Base-by-base conservation (phyloP, 1,140 invertebrate genomes). In the Sitophilus oryzae region DNA sequence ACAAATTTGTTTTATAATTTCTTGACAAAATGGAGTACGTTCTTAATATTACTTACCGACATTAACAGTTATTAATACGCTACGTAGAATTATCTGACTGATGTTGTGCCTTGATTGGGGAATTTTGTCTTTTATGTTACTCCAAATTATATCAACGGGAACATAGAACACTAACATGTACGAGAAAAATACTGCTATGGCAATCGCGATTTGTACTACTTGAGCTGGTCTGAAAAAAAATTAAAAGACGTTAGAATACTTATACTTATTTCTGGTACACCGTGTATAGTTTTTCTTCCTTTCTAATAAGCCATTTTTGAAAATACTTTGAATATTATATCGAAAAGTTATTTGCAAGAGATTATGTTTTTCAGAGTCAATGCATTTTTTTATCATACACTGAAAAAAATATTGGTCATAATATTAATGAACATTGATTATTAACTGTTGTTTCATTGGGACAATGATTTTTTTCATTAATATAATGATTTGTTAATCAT, bases 151-250 rank as follows among this genome's bases (percentile, higher is more conserved):
- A 51, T 88, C 83, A 63, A 83, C 79, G 8, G 93, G 89, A 0
- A 98, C 91, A 68, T 89, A 93, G 62, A 91, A 88, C 73, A 97
- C 93, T 1, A 98, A 77, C 5, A 86, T 85, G 68, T 90, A 96
- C 0, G 89, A 89, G 47, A 95, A 83, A 53, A 91, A 85, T 54
- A 96, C 91, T 0, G 91, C 86, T 2, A 91, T 46, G 0, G 89
- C 86, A 74, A 96, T 94, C 50, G 90, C 74, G 0, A 92, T 63
- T 71, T 91, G 88, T 1, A 91, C 89, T 4, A 76, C 68, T 70
- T 91, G 81, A 25, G 84, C 89, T 40, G 86, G 68, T 30, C 76
- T 81, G 65, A 22, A 74, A 77, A 41, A 52, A 34, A 51, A 30
- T 30, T 30, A 11, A 11, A 41, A 45, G 18, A 52, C 14, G 22